Evolutionary conservation across 2,888 invertebrate genomes (phyloP), one percentile per base, ranked within the genome.

Genomic region (Epinotia ramella): DNA sequence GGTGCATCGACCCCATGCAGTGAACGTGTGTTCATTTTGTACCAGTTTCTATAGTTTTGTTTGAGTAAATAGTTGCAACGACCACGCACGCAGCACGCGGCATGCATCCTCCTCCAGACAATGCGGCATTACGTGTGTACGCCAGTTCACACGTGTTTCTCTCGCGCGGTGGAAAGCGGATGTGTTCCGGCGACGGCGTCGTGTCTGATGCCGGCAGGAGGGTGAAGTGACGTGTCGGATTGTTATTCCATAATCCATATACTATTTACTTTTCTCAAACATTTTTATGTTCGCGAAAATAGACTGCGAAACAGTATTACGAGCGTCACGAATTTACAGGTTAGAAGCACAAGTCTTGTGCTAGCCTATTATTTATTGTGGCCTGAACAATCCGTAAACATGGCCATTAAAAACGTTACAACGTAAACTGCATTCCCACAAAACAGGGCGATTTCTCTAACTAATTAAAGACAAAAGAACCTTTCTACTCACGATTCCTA

Each of bases 401-500:
- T 7, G 6, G 7, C 6, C n/a, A 53, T 53, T 6, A n/a, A 49
- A 33, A 53, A 53, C 53, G 53, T 53, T n/a, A 53, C 53, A 53
- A 53, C 6, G 16, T n/a, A 53, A 53, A 53, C 49, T 53, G 53
- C 2, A 53, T 53, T n/a, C 53, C n/a, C n/a, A 13, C 33, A 33
- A 28, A 62, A 62, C 33, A n/a, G 64, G 13, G 46, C 44, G 20
- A 20, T 44, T 44, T 64, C 64, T 64, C 20, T 5, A 46, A 46
- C 65, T 65, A 49, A 65, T 49, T 28, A 49, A 53, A 63, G 13
- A n/a, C 12, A 63, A 49, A 65, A 49, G 46, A 46, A 53, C 49
- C 65, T 65, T 49, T 65, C 65, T 49, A 65, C 49, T 65, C 65
- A 65, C 65, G 49, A 65, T 12, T 49, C 65, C 18, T 7, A 49